Percentiles rank a stretch among this genome's conserved stretches.
Evolutionary conservation across 2,888 invertebrate genomes (phyloP).

Genomic region (Carcina quercana): DNA sequence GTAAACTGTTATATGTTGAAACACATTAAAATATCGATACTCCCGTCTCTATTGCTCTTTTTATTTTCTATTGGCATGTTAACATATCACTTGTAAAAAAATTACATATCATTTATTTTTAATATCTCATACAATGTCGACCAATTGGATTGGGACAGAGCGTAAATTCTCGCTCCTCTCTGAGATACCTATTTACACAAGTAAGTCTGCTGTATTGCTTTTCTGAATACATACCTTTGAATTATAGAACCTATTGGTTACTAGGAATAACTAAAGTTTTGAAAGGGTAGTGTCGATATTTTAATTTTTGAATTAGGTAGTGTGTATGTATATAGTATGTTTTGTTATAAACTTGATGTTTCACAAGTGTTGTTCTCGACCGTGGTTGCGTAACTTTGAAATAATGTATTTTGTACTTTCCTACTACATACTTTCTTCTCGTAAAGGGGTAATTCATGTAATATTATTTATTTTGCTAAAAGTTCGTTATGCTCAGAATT

Average conservation of each 20-base stretch:
- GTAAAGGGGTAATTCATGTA: conserved; percentile 6
- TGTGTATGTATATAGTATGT: conserved; percentile 52
- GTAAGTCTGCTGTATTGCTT: too few species aligned
- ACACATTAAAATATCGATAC: conserved; percentile 57
- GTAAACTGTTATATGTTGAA: conserved; percentile 48
- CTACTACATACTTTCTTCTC: conserved; percentile 1
- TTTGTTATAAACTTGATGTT: conserved; percentile 66
- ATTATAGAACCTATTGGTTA: too few species aligned
- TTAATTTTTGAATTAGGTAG: conserved; percentile 33
- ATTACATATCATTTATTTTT: conserved; percentile 57
- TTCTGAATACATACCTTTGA: too few species aligned
- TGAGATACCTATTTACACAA: too few species aligned
- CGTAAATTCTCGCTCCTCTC: too few species aligned
- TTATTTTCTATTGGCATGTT: conserved; percentile 27
- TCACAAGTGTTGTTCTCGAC: conserved; percentile 60
- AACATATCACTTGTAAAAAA: conserved; percentile 46
- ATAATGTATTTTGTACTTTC: conserved; percentile 14
- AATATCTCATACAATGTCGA: conserved; percentile 20
- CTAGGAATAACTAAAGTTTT: conserved; percentile 11
- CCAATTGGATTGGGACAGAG: too few species aligned
- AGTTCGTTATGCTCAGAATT: conserved; percentile 5
- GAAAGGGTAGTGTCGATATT: conserved; percentile 42
- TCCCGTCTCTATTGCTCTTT: conserved; percentile 14
- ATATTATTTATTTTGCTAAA: conserved; percentile 9
- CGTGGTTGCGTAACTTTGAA: conserved; percentile 35